Evolutionary conservation across 2,113 vertebrate genomes (phyloP).

Genomic region (Garra rufa): DNA sequence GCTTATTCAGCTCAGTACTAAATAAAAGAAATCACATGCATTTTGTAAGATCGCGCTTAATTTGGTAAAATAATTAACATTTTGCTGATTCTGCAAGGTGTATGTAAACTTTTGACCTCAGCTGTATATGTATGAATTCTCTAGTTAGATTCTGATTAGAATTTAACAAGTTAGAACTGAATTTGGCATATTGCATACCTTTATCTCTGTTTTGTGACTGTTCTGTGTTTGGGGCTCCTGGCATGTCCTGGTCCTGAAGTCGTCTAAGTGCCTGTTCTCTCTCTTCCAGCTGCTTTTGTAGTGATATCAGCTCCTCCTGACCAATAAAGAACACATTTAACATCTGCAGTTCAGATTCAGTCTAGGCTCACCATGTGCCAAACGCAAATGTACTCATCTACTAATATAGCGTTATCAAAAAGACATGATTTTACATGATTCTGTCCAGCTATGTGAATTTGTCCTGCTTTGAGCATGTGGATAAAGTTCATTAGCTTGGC

Average conservation of each 20-base stretch:
- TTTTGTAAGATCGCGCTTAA: too few species aligned
- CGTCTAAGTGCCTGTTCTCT: constrained; percentile 83
- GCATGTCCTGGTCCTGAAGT: constrained; percentile 78
- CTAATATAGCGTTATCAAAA: not conserved
- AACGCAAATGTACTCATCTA: not conserved
- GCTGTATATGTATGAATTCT: too few species aligned
- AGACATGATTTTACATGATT: not conserved
- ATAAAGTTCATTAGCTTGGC: not conserved
- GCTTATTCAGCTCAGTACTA: too few species aligned
- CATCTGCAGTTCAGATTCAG: not conserved
- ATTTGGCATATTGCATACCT: too few species aligned
- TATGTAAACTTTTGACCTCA: too few species aligned
- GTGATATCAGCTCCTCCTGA: constrained; percentile 87
- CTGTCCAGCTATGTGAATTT: not conserved
- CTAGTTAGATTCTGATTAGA: too few species aligned
- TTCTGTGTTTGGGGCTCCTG: constrained; percentile 69
- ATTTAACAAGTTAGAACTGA: too few species aligned
- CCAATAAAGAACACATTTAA: not conserved
- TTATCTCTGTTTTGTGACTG: constrained; percentile 75
- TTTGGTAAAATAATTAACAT: too few species aligned
- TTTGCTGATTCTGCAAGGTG: too few species aligned
- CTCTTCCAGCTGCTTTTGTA: constrained; percentile 87
- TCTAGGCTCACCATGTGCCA: not conserved
- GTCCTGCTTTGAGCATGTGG: not conserved
- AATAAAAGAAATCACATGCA: too few species aligned